These are phyloP conservation scores for Zoanthus sansibaricus DNA, from an alignment of 92 coral and sea anemone genomes.

Conservation along the genomic window DNA sequence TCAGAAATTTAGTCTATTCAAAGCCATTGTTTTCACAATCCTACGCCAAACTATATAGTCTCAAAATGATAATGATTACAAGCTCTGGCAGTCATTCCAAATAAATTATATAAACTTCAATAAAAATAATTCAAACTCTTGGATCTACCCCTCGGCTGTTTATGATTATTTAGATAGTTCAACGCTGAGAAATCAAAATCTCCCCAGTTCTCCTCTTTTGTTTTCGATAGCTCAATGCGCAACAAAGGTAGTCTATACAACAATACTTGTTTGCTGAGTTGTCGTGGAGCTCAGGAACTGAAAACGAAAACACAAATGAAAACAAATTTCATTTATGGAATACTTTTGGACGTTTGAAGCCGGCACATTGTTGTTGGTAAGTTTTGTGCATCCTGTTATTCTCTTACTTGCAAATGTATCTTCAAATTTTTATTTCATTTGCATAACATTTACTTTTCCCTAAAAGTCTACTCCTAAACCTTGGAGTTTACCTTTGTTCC, in stretches of 20 bases:
- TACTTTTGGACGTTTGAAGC: background rate
- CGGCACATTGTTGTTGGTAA: constrained; percentile 2
- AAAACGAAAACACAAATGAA: background rate
- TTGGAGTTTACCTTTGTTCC: background rate
- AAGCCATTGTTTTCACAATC: background rate
- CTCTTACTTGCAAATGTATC: background rate
- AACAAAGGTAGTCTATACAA: constrained; percentile 6
- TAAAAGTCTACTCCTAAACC: background rate
- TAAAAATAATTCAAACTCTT: constrained; percentile 36
- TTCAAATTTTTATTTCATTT: background rate
- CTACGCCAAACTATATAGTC: background rate
- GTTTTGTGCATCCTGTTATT: background rate
- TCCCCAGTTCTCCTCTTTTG: constrained; percentile 45
- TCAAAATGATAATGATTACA: constrained; percentile 19
- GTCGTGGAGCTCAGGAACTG: constrained; percentile 4
- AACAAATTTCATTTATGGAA: background rate
- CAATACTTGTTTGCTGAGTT: constrained; percentile 12
- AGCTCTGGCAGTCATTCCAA: constrained; percentile 32
- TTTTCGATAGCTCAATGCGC: background rate
- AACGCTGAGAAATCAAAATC: constrained; percentile 7
- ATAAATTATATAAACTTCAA: constrained; percentile 46
- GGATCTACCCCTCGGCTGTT: constrained; percentile 54
- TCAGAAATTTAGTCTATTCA: background rate
- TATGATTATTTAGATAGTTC: constrained; percentile 39
- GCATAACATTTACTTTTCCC: background rate